Base-by-base conservation (phyloP, 2,113 vertebrate species). In the Etia nguti region DNA sequence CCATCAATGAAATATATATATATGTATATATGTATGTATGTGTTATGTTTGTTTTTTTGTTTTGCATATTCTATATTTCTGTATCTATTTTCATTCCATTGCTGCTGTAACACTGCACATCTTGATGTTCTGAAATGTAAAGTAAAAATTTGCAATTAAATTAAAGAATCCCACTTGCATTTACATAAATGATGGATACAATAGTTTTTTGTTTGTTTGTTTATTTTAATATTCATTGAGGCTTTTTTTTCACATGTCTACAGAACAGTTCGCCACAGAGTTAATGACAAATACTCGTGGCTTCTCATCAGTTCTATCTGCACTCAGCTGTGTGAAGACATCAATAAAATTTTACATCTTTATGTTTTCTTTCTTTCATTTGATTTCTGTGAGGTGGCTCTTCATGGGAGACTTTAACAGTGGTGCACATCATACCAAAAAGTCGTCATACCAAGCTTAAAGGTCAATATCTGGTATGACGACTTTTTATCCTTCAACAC, bases 101-200 rank as follows among this genome's bases (percentile, higher is more conserved):
- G 75, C 83, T 81, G 52, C 79, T 84, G 31, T 86, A 52, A 80
- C 73, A 20, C 55, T 59, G 84, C 83, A 79, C 60, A 86, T 26
- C 54, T 57, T 18, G 26, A 43, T 90, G 84, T 82, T 89, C 60
- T 83, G 15, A 82, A 56, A 91, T 84, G 60, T 89, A 59, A 62
- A 70, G 11, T n/a, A 70, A 24, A 36, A 15, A 70, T 86, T 2
- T 86, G 82, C 82, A 62, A 85, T 90, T 87, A 62, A 94, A 88
- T 55, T 84, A 81, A 87, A 34, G 9, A 80, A 38, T 90, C 73
- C 22, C 52, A 80, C 82, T 87, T 77, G 79, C 31, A 4, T 84
- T 86, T 85, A 10, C 85, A 93, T 87, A 62, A 92, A 91, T 88
- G 29, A 92, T 82, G 54, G 52, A 85, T 80, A 29, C 38, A 34